Percentiles rank a stretch among this genome's conserved stretches.
phyloP scores from a whole-genome alignment of 2,888 invertebrate genomes.

The Vandiemenella viatica region DNA sequence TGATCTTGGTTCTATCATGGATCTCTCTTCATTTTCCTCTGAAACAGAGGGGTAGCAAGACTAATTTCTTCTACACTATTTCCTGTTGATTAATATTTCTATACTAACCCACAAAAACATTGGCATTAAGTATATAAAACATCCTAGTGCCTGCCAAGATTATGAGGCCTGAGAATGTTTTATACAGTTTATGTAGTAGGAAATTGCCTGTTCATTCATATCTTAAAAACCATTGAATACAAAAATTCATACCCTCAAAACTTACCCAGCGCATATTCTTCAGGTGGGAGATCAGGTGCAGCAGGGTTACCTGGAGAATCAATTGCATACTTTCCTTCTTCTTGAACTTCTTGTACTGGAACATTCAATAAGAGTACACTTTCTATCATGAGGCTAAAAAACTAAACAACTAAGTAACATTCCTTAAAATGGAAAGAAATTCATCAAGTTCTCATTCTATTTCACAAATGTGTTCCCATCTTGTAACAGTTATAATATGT shows the following conservation, averaged over 20 bases:
- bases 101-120: no score
- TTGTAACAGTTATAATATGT: no score
- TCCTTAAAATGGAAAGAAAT: no score
- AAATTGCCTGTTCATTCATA: neutral
- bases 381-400: no score
- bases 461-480: no score
- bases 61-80: neutral
- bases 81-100: no score
- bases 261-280: slow-evolving; percentile 79
- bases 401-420: no score
- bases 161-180: neutral
- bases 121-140: no score
- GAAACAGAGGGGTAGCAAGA: no score
- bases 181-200: neutral
- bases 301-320: slow-evolving; percentile 90
- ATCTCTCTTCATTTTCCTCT: slow-evolving; percentile 95
- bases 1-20: slow-evolving; percentile 83
- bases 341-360: slow-evolving; percentile 83
- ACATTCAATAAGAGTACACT: slow-evolving; percentile 15
- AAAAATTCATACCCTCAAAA: slow-evolving; percentile 13
- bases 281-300: slow-evolving; percentile 76
- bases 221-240: neutral
- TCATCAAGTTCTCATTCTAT: no score
- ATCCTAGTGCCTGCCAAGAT: no score
- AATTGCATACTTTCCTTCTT: slow-evolving; percentile 90